phyloP scores from a whole-genome alignment of 2,797 vertebrate species.

The Trichosurus vulpecula region DNA sequence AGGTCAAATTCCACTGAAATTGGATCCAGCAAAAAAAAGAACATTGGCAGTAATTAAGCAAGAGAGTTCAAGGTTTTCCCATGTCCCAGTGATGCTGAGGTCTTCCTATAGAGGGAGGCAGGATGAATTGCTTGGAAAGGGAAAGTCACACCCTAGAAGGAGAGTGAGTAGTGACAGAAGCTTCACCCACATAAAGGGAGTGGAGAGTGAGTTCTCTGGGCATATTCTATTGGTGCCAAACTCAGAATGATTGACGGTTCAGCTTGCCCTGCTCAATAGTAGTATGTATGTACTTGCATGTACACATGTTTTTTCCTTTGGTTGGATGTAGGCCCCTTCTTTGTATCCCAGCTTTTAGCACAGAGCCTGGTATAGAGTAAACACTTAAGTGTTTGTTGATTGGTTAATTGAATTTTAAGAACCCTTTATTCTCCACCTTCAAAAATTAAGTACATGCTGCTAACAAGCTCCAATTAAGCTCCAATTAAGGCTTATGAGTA shows the following conservation, averaged over 20 bases:
- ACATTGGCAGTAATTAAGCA: background rate
- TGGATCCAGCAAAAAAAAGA: background rate
- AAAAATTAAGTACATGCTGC: background rate
- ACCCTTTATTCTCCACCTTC: background rate
- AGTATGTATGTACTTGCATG: background rate
- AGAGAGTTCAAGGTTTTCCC: background rate
- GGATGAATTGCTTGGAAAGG: background rate
- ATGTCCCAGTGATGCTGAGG: background rate
- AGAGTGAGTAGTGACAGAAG: background rate
- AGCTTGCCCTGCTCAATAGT: background rate
- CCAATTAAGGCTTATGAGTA: background rate
- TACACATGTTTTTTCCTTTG: background rate
- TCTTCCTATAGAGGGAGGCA: background rate
- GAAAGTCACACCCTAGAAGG: background rate
- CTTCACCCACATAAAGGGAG: background rate
- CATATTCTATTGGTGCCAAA: background rate
- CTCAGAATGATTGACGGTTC: background rate
- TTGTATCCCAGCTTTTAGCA: background rate
- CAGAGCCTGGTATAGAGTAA: background rate
- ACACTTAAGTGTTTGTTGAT: background rate
- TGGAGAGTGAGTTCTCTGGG: background rate
- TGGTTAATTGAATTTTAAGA: background rate
- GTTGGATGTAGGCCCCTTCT: background rate
- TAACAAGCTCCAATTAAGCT: background rate
- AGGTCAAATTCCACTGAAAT: background rate